A percentile compares a stretch with the other conserved stretches of the same genome.
Conservation (phyloP, 2,113 vertebrate genomes). For the Podarcis cretensis region DNA sequence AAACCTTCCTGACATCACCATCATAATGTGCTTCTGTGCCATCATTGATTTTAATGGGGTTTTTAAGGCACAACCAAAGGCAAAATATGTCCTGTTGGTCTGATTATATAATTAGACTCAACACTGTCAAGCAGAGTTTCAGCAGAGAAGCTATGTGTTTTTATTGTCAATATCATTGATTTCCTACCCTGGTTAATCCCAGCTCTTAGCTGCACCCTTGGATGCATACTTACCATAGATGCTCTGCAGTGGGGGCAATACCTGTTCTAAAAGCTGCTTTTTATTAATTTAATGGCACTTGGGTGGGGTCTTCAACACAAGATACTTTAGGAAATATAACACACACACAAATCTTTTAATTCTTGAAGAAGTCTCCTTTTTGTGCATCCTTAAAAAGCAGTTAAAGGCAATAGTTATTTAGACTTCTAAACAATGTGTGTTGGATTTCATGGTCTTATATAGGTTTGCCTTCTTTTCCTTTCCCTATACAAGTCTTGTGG, state of each 20-base stretch:
- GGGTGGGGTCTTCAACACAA: background rate
- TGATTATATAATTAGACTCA: background rate
- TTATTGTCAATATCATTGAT: background rate
- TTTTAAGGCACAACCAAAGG: background rate
- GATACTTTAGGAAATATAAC: slow-evolving; percentile 44
- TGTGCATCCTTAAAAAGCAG: slow-evolving; percentile 51
- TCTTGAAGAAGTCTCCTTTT: slow-evolving; percentile 55
- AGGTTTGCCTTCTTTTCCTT: background rate
- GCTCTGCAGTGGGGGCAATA: background rate
- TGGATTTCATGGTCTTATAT: slow-evolving; percentile 5
- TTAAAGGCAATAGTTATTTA: slow-evolving; percentile 43
- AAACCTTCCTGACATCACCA: background rate
- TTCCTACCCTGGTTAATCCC: slow-evolving; percentile 1
- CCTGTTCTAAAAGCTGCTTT: background rate
- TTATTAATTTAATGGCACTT: background rate
- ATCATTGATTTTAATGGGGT: background rate
- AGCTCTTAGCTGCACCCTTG: background rate
- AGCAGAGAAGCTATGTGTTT: background rate
- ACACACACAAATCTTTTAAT: background rate
- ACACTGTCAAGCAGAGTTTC: background rate
- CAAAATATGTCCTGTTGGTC: background rate
- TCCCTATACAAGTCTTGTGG: background rate
- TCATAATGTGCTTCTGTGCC: background rate
- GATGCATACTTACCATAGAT: background rate
- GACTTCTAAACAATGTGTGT: background rate